Conservation (phyloP, 2,888 invertebrate genomes). For the Andricus curvator region DNA sequence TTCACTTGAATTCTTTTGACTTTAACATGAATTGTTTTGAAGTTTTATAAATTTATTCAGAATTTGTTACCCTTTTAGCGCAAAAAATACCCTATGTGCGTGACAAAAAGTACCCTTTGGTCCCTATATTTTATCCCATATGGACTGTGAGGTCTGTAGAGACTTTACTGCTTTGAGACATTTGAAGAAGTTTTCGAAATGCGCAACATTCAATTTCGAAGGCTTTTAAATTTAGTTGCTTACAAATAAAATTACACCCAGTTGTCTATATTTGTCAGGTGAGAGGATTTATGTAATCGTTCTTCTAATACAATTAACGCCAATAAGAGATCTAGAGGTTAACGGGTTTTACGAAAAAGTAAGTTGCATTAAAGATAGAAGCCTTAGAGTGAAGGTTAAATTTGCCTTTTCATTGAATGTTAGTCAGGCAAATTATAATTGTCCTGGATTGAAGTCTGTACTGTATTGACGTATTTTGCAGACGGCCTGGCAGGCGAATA, state of each 20-base stretch:
- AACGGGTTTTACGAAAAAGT: conserved; percentile 39
- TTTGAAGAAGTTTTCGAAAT: background rate
- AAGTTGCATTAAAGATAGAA: conserved; percentile 28
- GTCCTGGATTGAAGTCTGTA: background rate
- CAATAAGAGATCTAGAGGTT: conserved; percentile 35
- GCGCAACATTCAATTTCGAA: background rate
- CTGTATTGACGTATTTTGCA: conserved; percentile 50
- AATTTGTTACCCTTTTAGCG: too few species aligned
- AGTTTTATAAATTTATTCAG: too few species aligned
- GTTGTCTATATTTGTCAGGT: conserved; percentile 6
- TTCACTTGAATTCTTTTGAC: too few species aligned
- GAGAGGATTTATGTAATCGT: conserved; percentile 31
- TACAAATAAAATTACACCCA: conserved; percentile 20
- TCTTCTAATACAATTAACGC: conserved; percentile 24
- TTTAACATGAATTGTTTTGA: too few species aligned
- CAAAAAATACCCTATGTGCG: too few species aligned
- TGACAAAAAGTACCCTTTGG: too few species aligned
- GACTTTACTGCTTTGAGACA: background rate
- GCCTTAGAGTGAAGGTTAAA: conserved; percentile 32
- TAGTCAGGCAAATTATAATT: conserved; percentile 15
- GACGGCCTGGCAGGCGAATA: conserved; percentile 74
- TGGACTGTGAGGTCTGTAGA: too few species aligned
- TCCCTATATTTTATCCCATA: too few species aligned
- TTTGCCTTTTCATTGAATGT: background rate
- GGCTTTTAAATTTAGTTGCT: background rate